These are phyloP conservation scores for Semaprochilodus insignis DNA, from an alignment of 2,797 vertebrate genomes.

Conservation along the genomic window DNA sequence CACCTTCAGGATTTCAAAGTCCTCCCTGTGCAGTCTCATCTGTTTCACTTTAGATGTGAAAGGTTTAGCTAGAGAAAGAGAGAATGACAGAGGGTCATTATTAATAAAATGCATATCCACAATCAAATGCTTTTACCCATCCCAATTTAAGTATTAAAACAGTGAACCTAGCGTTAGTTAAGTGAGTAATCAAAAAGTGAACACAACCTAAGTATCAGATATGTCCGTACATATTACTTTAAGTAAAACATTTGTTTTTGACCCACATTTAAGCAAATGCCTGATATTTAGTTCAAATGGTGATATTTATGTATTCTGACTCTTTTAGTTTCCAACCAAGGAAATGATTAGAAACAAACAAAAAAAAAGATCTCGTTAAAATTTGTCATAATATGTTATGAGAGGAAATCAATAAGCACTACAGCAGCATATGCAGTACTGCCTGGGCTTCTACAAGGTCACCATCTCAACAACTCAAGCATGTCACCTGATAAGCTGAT, in stretches of 20 bases:
- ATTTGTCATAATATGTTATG: background rate
- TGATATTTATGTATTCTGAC: background rate
- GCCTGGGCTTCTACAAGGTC: background rate
- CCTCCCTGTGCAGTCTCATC: slow-evolving; percentile 88
- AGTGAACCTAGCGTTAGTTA: no score
- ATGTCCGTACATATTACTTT: no score
- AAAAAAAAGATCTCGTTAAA: background rate
- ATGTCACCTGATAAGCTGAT: background rate
- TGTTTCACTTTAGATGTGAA: slow-evolving; percentile 89
- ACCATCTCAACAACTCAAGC: background rate
- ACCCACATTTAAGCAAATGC: background rate
- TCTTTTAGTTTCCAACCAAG: no score
- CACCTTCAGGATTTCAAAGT: slow-evolving; percentile 90
- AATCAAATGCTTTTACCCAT: background rate
- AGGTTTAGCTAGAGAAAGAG: slow-evolving; percentile 83
- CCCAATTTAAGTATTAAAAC: background rate
- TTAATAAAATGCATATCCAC: slow-evolving; percentile 8
- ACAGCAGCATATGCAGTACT: background rate
- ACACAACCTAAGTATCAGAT: background rate
- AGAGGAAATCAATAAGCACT: background rate
- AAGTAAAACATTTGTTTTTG: background rate
- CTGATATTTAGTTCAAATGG: background rate
- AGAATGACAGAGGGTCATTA: slow-evolving; percentile 32
- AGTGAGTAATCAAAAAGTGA: background rate
- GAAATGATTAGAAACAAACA: background rate